Base-by-base conservation (phyloP, 2,888 invertebrate species). In the Leptogaster cylindrica region DNA sequence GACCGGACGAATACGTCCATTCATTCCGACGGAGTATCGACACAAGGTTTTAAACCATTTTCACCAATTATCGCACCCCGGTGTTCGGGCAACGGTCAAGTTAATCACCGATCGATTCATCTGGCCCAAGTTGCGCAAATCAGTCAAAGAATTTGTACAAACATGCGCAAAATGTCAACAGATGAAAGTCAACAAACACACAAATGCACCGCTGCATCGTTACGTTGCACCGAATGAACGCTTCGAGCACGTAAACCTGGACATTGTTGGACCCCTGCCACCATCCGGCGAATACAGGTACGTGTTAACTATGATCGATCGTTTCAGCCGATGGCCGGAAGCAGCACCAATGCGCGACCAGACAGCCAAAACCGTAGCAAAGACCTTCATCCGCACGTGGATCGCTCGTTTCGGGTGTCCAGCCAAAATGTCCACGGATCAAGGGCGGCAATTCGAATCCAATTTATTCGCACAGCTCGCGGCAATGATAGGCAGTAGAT, bases 51-150 rank as follows among this genome's bases (percentile, higher is more conserved):
- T 36, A n/a, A 39, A 70, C 14, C 2, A 8, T 0, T 2, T 74
- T 3, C 72, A 73, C 44, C 46, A 51, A 4, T 51, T 72, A 10
- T 36, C 66, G 6, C 74, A 74, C 51, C 73, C 74, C 18, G 72
- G 73, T 3, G 65, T 65, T 5, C 64, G 64, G 10, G 65, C 68
- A 2, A 70, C 72, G 0, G 33, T 41, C 0, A 66, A 70, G 14
- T 3, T 70, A 18, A 58, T 73, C 3, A 23, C 39, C 7, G 7
- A 68, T 39, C 69, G 70, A 1, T 74, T 63, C 33, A 69, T 74
- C 2, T 74, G 73, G 74, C 73, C 71, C 3, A 12, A 10, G 4
- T 63, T 73, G 12, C 66, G 68, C 2, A 65, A 61, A 23, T 73
- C 74, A 64, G 33, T 55, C 8, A n/a, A 55, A n/a, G 6, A 16